Base-by-base conservation (phyloP, 2,888 invertebrate species). In the Adelphocoris suturalis region DNA sequence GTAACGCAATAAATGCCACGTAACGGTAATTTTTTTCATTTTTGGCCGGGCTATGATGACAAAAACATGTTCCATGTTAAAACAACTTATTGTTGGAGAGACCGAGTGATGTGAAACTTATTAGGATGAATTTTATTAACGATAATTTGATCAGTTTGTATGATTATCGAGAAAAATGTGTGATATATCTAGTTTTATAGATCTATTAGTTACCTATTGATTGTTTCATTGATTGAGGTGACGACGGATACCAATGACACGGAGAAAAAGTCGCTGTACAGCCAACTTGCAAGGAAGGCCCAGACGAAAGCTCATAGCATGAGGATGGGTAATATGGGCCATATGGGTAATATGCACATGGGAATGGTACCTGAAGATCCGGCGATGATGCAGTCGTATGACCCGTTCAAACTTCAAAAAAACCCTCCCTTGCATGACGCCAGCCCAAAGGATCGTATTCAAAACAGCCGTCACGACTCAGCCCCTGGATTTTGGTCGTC, bases 261-360 rank as follows among this genome's bases (percentile, higher is more conserved):
- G 0, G 80, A 88, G 3, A 88, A 88, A 55, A 47, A 55, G 28
- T 88, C 88, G 16, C 52, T 88, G 9, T 88, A 88, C 37, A 88
- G 88, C 37, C 76, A 88, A 37, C 80, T 88, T 12, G 88, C 88
- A 0, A 88, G 80, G 37, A 78, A 52, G 19, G 12, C 19, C 11
- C 16, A 37, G 3, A 0, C 78, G 5, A 19, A 11, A 14, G 0
- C 37, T 78, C 37, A 46, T 11, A 0, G 0, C 16, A 78, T 46
- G 16, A 52, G 13, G 82, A 14, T 52, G 7, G 14, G 23, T 16
- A 13, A 14, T 19, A n/a, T 61, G 61, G 19, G 19, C 61, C n/a
- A 7, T n/a, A 68, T 68, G 68, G 68, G 68, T 0, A 5, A 5
- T 23, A 68, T 68, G 68, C 52, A 52, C 12, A 13, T 52, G 16